Conservation (phyloP, 1,140 invertebrate species). For the Pachypeltis micranthus region DNA sequence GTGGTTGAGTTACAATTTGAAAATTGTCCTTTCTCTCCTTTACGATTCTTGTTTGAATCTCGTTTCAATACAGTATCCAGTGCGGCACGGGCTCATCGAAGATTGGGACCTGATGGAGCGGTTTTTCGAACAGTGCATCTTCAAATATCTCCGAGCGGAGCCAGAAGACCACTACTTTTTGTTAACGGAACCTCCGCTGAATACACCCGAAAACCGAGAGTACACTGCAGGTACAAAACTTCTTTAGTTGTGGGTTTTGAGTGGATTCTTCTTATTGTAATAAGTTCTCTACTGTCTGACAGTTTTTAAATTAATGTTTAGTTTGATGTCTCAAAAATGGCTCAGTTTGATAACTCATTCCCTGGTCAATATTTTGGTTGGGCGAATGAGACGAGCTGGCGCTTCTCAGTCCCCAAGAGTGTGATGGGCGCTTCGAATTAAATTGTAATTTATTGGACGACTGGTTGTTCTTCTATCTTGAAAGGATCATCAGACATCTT, state of each 20-base stretch:
- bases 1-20: no score
- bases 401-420: no score
- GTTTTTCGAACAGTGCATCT: conserved; percentile 97
- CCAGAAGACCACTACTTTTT: conserved; percentile 99
- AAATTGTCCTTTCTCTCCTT: neutral
- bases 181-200: conserved; percentile 96
- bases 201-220: conserved; percentile 98
- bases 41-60: neutral
- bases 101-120: conserved; percentile 99
- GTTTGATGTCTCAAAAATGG: no score
- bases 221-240: conserved; percentile 63
- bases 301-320: neutral
- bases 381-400: no score
- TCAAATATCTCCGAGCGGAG: conserved; percentile 95
- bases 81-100: conserved; percentile 96
- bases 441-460: no score
- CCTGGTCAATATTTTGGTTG: no score
- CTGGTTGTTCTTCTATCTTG: no score
- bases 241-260: neutral
- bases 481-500: no score
- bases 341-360: no score
- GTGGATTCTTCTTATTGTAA: neutral
- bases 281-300: neutral
- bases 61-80: conserved; percentile 94
- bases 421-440: no score